phyloP scores from a whole-genome alignment of 2,113 vertebrate genomes.

The Pluvianellus socialis region DNA sequence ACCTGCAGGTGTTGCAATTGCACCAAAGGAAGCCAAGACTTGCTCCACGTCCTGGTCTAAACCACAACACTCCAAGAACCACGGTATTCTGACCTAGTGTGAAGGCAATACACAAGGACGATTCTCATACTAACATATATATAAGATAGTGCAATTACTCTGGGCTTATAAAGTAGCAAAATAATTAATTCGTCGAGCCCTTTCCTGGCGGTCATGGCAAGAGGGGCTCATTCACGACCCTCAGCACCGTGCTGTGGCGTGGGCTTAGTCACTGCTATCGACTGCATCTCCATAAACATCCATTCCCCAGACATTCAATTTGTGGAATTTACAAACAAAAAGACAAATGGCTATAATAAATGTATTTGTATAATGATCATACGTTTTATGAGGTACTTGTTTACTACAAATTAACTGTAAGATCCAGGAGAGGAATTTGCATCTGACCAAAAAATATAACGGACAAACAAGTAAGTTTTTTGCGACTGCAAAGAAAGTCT shows the following conservation, averaged over 20 bases:
- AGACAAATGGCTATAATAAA: background rate
- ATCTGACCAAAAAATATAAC: background rate
- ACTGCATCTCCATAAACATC: background rate
- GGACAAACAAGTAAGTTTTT: background rate
- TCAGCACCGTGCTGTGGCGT: rapidly evolving
- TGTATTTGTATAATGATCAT: background rate
- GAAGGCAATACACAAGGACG: background rate
- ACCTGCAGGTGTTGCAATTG: background rate
- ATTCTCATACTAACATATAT: background rate
- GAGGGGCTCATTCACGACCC: background rate
- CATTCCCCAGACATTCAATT: background rate
- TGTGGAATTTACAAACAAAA: constrained; percentile 2
- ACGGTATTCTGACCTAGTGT: background rate
- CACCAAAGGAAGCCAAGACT: background rate
- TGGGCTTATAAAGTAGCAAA: background rate
- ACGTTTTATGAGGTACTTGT: background rate
- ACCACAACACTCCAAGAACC: background rate
- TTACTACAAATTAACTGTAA: constrained; percentile 1
- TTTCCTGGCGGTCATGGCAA: background rate
- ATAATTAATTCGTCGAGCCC: background rate
- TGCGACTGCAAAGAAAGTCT: background rate
- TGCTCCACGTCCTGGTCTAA: background rate
- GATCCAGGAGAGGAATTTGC: background rate
- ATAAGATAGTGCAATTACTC: background rate
- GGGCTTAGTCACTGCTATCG: background rate